A percentile compares a stretch with the other conserved stretches of the same genome.
Evolutionary conservation across 1,140 invertebrate species (phyloP).

Genomic region (Atta colombica): DNA sequence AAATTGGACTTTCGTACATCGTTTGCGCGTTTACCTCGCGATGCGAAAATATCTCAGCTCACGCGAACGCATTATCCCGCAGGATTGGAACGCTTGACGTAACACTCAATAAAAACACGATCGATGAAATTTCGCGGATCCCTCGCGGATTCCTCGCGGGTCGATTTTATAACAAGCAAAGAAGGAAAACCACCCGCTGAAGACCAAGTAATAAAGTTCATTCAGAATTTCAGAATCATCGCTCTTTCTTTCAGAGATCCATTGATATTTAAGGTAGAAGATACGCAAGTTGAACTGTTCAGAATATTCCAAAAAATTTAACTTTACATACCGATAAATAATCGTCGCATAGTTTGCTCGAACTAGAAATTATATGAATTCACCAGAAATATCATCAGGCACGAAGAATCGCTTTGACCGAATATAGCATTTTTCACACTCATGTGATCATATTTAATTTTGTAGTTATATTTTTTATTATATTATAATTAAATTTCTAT

Average conservation of each 20-base stretch:
- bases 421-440: too few relatives aligned
- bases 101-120: constrained; percentile 23
- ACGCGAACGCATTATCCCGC: background rate
- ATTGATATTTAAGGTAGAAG: background rate
- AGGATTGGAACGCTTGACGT: constrained; percentile 22
- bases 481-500: too few relatives aligned
- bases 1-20: background rate
- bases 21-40: background rate
- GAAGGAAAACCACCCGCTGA: background rate
- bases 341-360: too few relatives aligned
- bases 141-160: background rate
- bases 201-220: background rate
- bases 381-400: too few relatives aligned
- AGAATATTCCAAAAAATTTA: too few relatives aligned
- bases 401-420: too few relatives aligned
- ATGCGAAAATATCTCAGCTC: constrained; percentile 4
- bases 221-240: background rate
- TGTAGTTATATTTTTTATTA: too few relatives aligned
- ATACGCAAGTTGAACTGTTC: too few relatives aligned
- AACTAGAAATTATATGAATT: too few relatives aligned
- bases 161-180: constrained; percentile 5
- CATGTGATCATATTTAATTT: too few relatives aligned
- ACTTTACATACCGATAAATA: too few relatives aligned
- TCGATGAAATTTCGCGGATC: constrained; percentile 2
- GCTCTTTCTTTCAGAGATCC: background rate